These are phyloP conservation scores for Falcunculus frontatus DNA, from an alignment of 2,113 vertebrate genomes.

Conservation along the genomic window DNA sequence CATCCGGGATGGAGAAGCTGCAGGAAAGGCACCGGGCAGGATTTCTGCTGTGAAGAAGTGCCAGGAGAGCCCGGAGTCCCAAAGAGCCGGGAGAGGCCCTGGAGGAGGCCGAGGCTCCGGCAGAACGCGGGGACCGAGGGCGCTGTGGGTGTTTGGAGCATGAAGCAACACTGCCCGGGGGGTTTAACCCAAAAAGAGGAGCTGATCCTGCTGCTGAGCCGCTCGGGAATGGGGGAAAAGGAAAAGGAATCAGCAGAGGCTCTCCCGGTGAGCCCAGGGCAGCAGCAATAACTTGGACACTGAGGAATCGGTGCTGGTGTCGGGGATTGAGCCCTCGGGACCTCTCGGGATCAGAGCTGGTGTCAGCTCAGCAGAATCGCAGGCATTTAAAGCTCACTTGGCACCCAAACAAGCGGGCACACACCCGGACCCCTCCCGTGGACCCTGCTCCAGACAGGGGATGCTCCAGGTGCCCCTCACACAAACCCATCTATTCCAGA, in stretches of 20 bases:
- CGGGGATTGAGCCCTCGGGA: accelerated
- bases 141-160: neutral
- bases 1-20: neutral
- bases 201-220: neutral
- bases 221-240: accelerated
- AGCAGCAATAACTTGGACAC: neutral
- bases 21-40: neutral
- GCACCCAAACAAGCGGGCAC: accelerated
- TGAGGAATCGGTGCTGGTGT: accelerated
- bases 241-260: neutral
- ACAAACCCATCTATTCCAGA: accelerated
- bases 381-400: accelerated
- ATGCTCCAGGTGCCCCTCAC: neutral
- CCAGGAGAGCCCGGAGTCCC: neutral
- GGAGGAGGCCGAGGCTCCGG: neutral
- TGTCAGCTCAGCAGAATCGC: neutral
- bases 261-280: accelerated
- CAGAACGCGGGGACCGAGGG: neutral
- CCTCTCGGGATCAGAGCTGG: neutral
- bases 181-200: neutral
- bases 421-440: accelerated
- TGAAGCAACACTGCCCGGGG: neutral
- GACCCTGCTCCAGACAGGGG: accelerated
- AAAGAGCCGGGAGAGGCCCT: accelerated
- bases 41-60: neutral